These are phyloP conservation scores for Labia minor DNA, from an alignment of 2,888 invertebrate genomes.

Conservation along the genomic window DNA sequence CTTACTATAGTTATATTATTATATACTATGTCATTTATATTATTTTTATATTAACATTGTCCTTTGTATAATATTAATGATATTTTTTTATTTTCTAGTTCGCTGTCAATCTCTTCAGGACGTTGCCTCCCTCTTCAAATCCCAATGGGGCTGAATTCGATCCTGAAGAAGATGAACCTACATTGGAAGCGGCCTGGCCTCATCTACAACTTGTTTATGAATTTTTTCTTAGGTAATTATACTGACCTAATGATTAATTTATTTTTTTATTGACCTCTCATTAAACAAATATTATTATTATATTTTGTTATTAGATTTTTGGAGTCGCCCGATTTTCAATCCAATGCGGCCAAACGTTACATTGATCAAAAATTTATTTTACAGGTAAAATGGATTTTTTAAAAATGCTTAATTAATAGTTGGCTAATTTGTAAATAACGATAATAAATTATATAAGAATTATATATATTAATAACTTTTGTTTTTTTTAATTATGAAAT, in stretches of 20 bases:
- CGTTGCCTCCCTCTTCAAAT: slow-evolving; percentile 75
- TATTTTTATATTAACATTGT: too few species aligned
- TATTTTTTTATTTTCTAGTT: slow-evolving; percentile 44
- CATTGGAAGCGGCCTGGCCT: slow-evolving; percentile 89
- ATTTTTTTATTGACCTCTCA: background rate
- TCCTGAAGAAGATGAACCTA: slow-evolving; percentile 92
- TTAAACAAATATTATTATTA: slow-evolving; percentile 9
- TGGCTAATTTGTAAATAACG: too few species aligned
- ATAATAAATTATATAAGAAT: too few species aligned
- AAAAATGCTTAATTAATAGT: too few species aligned
- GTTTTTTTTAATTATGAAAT: too few species aligned
- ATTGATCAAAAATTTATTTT: slow-evolving; percentile 93
- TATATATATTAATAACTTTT: too few species aligned
- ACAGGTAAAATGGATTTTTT: slow-evolving; percentile 49
- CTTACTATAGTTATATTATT: too few species aligned
- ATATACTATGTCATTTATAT: too few species aligned
- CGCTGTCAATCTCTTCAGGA: slow-evolving; percentile 77
- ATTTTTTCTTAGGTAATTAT: slow-evolving; percentile 41
- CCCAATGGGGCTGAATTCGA: slow-evolving; percentile 82
- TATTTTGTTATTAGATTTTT: slow-evolving; percentile 52
- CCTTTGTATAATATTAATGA: background rate
- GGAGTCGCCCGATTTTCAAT: slow-evolving; percentile 88
- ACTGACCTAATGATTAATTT: too few species aligned
- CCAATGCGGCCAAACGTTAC: slow-evolving; percentile 80
- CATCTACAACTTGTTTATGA: slow-evolving; percentile 57